These are phyloP conservation scores for Rhinoraja longicauda DNA, from an alignment of 2,797 vertebrate genomes.

Conservation along the genomic window DNA sequence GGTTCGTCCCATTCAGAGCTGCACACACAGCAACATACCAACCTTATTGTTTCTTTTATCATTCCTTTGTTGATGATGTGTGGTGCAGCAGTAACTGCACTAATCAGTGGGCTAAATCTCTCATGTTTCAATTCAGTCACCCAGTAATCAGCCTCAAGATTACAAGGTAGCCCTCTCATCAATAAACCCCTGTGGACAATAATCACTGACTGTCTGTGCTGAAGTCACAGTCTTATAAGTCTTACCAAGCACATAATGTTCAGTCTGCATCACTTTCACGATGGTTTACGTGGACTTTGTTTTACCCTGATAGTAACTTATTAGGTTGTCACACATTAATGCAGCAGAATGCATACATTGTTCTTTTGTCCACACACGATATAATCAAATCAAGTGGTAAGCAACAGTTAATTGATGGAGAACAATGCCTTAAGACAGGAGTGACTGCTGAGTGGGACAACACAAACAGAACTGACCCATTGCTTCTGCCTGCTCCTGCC, in stretches of 20 bases:
- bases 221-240: not conserved
- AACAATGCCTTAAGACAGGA: not conserved
- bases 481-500: too few relatives aligned
- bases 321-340: not conserved
- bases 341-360: too few relatives aligned
- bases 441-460: not conserved
- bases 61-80: not conserved
- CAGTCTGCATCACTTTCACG: not conserved
- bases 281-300: not conserved
- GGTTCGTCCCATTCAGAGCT: slow-evolving; percentile 16
- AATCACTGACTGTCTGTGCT: not conserved
- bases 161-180: not conserved
- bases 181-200: not conserved
- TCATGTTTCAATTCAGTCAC: not conserved
- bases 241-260: not conserved
- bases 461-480: too few relatives aligned
- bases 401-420: not conserved
- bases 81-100: not conserved
- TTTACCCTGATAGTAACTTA: not conserved
- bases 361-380: not conserved
- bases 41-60: slow-evolving; percentile 12
- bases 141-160: not conserved
- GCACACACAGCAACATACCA: not conserved
- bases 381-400: not conserved
- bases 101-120: slow-evolving; percentile 19